Conservation (phyloP, 2,888 invertebrate species). For the Sacculina carcini region DNA sequence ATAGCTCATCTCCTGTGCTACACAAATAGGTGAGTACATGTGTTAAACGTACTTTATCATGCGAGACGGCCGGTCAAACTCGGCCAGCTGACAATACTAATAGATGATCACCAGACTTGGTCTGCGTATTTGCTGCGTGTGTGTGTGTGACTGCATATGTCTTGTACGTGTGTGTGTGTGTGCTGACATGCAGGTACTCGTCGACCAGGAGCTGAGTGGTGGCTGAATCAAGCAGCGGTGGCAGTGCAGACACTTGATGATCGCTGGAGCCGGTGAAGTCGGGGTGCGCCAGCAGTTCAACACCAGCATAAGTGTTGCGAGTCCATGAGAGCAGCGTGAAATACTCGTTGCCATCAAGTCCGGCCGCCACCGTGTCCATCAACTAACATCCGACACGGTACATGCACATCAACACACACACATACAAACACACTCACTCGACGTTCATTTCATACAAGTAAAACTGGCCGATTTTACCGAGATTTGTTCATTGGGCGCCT, state of each 20-base stretch:
- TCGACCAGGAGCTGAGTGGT: slow-evolving; percentile 50
- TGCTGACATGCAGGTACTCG: slow-evolving; percentile 40
- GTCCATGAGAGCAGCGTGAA: slow-evolving; percentile 81
- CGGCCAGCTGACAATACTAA: too few species aligned
- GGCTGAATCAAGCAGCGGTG: slow-evolving; percentile 44
- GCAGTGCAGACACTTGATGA: slow-evolving; percentile 35
- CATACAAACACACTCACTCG: not conserved
- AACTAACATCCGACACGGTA: slow-evolving; percentile 24
- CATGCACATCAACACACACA: not conserved
- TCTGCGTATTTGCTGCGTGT: too few species aligned
- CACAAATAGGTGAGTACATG: too few species aligned
- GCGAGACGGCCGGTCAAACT: too few species aligned
- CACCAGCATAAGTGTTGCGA: slow-evolving; percentile 63
- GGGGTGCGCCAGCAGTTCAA: slow-evolving; percentile 62
- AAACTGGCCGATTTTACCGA: too few species aligned
- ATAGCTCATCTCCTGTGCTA: too few species aligned
- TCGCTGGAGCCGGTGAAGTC: slow-evolving; percentile 40
- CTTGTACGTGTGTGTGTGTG: not conserved
- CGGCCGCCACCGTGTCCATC: slow-evolving; percentile 59
- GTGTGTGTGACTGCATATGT: too few species aligned
- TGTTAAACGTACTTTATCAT: too few species aligned
- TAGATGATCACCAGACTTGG: too few species aligned
- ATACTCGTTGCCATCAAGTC: slow-evolving; percentile 84
- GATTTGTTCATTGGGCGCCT: too few species aligned
- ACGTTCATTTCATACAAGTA: too few species aligned